Evolutionary conservation across 2,888 invertebrate species (phyloP).

Genomic region (Parnassius orleans): DNA sequence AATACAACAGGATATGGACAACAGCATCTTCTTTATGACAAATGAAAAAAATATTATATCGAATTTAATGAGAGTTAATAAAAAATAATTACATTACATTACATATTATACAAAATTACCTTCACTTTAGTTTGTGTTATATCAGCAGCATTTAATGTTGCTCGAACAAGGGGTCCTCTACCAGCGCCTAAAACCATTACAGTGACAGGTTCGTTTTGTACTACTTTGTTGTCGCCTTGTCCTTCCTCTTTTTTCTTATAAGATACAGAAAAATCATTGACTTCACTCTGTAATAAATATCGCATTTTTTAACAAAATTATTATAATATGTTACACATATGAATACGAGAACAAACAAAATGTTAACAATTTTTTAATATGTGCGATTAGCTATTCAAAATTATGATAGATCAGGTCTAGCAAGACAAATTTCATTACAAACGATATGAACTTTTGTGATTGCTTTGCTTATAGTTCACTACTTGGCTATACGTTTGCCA

Average conservation of each 20-base stretch:
- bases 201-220: constrained; percentile 59
- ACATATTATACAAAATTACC: constrained; percentile 41
- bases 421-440: too few relatives aligned
- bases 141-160: constrained; percentile 91
- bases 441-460: too few relatives aligned
- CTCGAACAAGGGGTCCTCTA: constrained; percentile 95
- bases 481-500: too few relatives aligned
- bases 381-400: too few relatives aligned
- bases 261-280: constrained; percentile 22
- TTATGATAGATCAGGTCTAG: too few relatives aligned
- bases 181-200: constrained; percentile 97
- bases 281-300: constrained; percentile 28
- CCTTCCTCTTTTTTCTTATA: constrained; percentile 32
- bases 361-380: too few relatives aligned
- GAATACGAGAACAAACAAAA: too few relatives aligned
- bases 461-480: too few relatives aligned
- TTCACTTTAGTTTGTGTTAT: constrained; percentile 87
- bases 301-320: not conserved
- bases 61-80: not conserved
- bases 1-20: too few relatives aligned
- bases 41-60: too few relatives aligned
- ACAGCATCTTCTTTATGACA: too few relatives aligned
- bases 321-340: not conserved
- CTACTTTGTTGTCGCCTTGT: constrained; percentile 43
- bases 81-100: not conserved